phyloP scores from a whole-genome alignment of 2,888 invertebrate species.

The Eupeodes luniger region DNA sequence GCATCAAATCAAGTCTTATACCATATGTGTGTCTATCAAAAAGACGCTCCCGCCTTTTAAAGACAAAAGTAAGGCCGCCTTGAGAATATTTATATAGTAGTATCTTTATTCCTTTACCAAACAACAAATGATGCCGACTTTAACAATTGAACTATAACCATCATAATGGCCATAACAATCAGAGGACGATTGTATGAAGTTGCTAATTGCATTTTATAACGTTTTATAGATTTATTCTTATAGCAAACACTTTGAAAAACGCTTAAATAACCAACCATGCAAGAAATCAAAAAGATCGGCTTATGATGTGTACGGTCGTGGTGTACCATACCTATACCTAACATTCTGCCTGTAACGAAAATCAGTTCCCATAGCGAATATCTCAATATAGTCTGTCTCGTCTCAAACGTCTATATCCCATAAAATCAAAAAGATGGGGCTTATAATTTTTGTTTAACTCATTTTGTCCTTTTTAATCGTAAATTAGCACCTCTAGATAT shows the following conservation, averaged over 20 bases:
- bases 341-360: not conserved
- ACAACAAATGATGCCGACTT: conserved; percentile 66
- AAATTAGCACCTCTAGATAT: conserved; percentile 75
- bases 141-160: conserved; percentile 74
- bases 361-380: conserved; percentile 68
- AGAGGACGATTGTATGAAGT: conserved; percentile 66
- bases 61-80: conserved; percentile 30
- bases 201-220: conserved; percentile 73
- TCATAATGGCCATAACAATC: conserved; percentile 72
- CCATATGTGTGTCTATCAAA: not conserved
- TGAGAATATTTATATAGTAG: not conserved
- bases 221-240: conserved; percentile 63
- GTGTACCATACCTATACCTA: not conserved
- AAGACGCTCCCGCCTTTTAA: conserved; percentile 21
- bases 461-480: conserved; percentile 76
- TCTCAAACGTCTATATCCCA: not conserved
- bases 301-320: not conserved
- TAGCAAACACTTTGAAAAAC: conserved; percentile 43
- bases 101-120: not conserved
- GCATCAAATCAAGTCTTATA: conserved; percentile 1
- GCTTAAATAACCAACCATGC: conserved; percentile 44
- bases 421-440: not conserved
- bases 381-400: not conserved
- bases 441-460: conserved; percentile 66
- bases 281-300: conserved; percentile 56